These are phyloP conservation scores for Carcharodon carcharias DNA, from an alignment of 2,797 vertebrate species.

Conservation along the genomic window DNA sequence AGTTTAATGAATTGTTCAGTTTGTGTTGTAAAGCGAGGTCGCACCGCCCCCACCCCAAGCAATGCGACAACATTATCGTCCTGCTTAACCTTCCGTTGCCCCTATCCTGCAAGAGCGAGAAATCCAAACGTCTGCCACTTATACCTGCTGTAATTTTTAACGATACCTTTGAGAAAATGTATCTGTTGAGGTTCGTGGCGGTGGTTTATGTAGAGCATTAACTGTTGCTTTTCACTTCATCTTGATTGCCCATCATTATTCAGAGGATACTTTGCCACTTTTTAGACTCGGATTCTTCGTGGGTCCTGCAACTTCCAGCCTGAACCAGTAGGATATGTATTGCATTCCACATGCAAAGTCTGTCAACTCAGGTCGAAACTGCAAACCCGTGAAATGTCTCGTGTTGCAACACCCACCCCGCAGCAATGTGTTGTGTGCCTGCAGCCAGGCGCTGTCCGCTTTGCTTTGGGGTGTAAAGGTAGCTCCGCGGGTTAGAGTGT, in stretches of 20 bases:
- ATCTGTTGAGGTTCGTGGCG: no score
- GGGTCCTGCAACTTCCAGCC: not conserved
- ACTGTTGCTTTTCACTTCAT: not conserved
- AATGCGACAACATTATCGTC: not conserved
- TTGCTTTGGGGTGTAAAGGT: not conserved
- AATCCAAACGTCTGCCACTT: not conserved
- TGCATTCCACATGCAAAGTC: not conserved
- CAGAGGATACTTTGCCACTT: not conserved
- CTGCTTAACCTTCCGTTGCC: not conserved
- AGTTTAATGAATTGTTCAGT: not conserved
- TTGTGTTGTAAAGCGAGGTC: not conserved
- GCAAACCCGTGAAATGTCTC: not conserved
- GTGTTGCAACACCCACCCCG: not conserved
- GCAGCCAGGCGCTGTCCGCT: not conserved
- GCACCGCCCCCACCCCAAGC: not conserved
- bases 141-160: not conserved
- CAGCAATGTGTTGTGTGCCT: not conserved
- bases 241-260: no score
- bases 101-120: not conserved
- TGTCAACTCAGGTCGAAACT: not conserved
- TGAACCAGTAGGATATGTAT: not conserved
- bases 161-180: no score
- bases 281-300: not conserved
- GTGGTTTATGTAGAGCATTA: not conserved
- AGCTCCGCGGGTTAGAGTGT: not conserved